Percentiles rank a stretch among this genome's conserved stretches.
Conservation (phyloP, 37 sponge, comb jelly and placozoan genomes). For the Agelas oroides region DNA sequence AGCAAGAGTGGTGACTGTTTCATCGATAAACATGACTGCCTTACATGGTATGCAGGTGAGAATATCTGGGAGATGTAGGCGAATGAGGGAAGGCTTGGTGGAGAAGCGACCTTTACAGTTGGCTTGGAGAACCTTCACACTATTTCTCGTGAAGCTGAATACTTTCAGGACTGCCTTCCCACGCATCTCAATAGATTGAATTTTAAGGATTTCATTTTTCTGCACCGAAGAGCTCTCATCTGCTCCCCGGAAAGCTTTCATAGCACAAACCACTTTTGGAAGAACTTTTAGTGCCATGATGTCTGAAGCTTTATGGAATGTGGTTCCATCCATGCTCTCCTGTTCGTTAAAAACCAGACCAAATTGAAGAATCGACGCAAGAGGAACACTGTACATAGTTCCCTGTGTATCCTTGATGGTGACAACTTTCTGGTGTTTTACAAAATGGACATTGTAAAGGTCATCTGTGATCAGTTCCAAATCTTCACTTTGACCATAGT, state of each 20-base stretch:
- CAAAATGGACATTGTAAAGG: conserved; percentile 23
- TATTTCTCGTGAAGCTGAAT: conserved; percentile 13
- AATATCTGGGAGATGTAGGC: conserved; percentile 44
- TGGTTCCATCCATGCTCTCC: conserved; percentile 37
- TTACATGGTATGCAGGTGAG: background rate
- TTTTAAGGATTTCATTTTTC: conserved; percentile 31
- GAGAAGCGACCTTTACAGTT: conserved; percentile 38
- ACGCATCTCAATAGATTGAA: background rate
- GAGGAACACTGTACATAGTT: conserved; percentile 12
- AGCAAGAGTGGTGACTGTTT: background rate
- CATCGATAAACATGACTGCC: background rate
- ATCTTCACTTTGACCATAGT: conserved; percentile 23
- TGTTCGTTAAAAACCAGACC: conserved; percentile 32
- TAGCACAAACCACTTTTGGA: conserved; percentile 49
- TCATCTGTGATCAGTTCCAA: conserved; percentile 38
- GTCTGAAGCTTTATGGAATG: conserved; percentile 21
- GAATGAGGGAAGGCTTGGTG: conserved; percentile 46
- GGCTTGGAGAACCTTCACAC: conserved; percentile 36
- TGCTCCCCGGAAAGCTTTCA: background rate
- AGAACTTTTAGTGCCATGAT: conserved; percentile 12
- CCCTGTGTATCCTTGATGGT: conserved; percentile 30
- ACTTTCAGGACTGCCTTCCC: conserved; percentile 28
- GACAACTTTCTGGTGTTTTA: conserved; percentile 38
- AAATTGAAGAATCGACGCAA: conserved; percentile 26
- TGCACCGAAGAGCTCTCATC: background rate